These are phyloP conservation scores for Hesperophylax magnus DNA, from an alignment of 1,140 invertebrate genomes.

Conservation along the genomic window DNA sequence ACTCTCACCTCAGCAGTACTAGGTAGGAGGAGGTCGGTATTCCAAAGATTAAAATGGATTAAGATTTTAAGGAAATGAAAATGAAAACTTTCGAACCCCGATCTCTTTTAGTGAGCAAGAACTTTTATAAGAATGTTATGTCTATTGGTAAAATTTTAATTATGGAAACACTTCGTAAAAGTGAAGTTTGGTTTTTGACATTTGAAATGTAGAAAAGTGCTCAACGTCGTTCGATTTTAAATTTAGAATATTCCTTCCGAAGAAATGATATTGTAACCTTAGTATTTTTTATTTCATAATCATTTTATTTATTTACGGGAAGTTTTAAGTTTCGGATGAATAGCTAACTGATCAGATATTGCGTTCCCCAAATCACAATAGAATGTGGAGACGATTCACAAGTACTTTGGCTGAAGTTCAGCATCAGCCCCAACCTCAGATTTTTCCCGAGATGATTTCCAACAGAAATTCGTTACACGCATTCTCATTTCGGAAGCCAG, in stretches of 20 bases:
- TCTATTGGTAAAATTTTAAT: too few relatives aligned
- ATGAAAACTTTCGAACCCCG: too few relatives aligned
- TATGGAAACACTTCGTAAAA: not conserved
- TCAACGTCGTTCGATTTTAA: slow-evolving; percentile 26
- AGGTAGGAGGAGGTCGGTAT: too few relatives aligned
- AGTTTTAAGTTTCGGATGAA: not conserved
- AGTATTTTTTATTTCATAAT: not conserved
- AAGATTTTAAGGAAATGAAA: too few relatives aligned
- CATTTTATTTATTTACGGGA: not conserved
- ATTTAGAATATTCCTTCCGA: slow-evolving; percentile 14
- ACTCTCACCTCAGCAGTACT: too few relatives aligned
- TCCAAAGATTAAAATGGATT: too few relatives aligned
- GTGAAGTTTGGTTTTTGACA: slow-evolving; percentile 13
- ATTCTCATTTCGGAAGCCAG: slow-evolving; percentile 46
- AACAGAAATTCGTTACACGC: slow-evolving; percentile 44
- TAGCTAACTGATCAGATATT: slow-evolving; percentile 1
- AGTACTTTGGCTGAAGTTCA: slow-evolving; percentile 50
- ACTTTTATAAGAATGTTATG: too few relatives aligned
- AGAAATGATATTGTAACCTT: not conserved
- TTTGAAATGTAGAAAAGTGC: slow-evolving; percentile 15
- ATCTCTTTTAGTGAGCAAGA: too few relatives aligned
- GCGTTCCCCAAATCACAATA: not conserved
- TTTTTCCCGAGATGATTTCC: slow-evolving; percentile 47
- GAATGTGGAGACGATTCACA: slow-evolving; percentile 54
- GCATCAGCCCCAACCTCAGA: slow-evolving; percentile 45